Evolutionary conservation across 2,888 invertebrate genomes (phyloP).

Genomic region (Epinotia demarniana): DNA sequence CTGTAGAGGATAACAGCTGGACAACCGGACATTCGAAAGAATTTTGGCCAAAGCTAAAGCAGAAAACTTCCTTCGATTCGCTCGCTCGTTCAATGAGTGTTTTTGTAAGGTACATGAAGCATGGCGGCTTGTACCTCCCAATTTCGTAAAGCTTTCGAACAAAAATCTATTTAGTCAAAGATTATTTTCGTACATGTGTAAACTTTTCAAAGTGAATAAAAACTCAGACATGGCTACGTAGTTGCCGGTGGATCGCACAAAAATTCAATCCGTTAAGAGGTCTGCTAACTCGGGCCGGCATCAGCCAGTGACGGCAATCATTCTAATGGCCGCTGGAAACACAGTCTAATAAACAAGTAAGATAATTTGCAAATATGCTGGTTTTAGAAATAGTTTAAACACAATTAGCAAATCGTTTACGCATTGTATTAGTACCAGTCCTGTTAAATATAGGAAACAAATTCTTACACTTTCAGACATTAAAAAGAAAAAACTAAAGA

Average conservation of each 20-base stretch:
- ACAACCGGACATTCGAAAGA: too few species aligned
- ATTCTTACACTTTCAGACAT: too few species aligned
- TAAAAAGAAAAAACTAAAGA: not conserved
- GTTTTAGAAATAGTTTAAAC: too few species aligned
- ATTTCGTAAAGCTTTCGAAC: not conserved
- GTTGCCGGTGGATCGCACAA: conserved; percentile 55
- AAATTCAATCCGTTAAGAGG: conserved; percentile 79
- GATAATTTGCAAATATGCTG: not conserved
- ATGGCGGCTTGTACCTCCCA: not conserved
- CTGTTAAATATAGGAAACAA: too few species aligned
- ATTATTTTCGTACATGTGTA: conserved; percentile 18
- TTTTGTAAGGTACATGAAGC: not conserved
- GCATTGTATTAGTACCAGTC: too few species aligned
- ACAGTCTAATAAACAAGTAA: conserved; percentile 14
- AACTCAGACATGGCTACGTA: conserved; percentile 25
- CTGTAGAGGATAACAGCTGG: too few species aligned
- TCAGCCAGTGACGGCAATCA: conserved; percentile 72
- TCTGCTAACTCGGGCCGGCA: conserved; percentile 68
- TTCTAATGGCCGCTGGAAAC: conserved; percentile 71
- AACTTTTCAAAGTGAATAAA: conserved; percentile 28
- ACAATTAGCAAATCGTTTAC: too few species aligned
- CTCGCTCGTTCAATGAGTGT: not conserved
- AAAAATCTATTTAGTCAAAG: not conserved
- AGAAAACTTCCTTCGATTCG: too few species aligned
- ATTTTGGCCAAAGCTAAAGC: too few species aligned